Conservation (phyloP, 64 coral and sea anemone species). For the Actinia equina region DNA sequence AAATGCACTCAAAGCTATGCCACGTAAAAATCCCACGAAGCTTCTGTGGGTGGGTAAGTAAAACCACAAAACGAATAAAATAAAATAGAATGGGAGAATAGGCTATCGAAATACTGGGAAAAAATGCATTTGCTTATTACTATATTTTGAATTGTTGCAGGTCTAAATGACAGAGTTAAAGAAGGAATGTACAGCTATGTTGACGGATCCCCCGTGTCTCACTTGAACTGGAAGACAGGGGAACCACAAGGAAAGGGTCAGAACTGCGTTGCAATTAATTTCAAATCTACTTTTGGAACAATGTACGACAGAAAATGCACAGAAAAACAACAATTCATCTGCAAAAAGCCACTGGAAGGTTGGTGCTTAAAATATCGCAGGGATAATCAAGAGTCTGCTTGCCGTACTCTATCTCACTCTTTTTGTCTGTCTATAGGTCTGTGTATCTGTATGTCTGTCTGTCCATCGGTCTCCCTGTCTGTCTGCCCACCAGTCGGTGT, state of each 20-base stretch:
- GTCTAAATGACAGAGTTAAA: constrained; percentile 44
- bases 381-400: not conserved
- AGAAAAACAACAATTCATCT: constrained; percentile 49
- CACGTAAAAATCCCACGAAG: not conserved
- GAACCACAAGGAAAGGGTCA: constrained; percentile 69
- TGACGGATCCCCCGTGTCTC: constrained; percentile 36
- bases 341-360: constrained; percentile 89
- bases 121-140: not conserved
- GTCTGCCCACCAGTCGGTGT: no score
- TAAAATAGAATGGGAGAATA: not conserved
- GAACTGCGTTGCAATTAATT: constrained; percentile 66
- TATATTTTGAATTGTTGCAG: not conserved
- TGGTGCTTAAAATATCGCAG: not conserved
- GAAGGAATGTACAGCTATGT: constrained; percentile 64
- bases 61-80: not conserved
- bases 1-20: not conserved
- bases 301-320: constrained; percentile 78
- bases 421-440: not conserved
- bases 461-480: not conserved
- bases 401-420: not conserved
- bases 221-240: constrained; percentile 78
- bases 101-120: not conserved
- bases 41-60: constrained; percentile 2
- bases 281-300: constrained; percentile 56
- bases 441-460: not conserved